Conservation (phyloP, 2,113 vertebrate species). For the Formicarius rufipectus region DNA sequence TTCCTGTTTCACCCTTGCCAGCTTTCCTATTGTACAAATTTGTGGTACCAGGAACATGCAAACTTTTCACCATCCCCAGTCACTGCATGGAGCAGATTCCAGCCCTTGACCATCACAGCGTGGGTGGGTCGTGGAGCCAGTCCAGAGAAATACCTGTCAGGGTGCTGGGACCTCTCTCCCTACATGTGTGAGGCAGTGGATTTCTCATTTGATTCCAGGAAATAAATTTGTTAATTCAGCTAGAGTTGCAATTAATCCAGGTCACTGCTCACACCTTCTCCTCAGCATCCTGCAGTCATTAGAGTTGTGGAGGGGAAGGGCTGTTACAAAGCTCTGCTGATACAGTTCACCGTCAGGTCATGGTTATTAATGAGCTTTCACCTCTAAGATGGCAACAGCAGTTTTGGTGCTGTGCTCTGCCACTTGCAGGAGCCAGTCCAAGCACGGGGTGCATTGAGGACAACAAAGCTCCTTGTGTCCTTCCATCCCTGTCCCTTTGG, state of each 20-base stretch:
- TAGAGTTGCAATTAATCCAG: constrained; percentile 52
- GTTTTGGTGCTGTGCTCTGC: background rate
- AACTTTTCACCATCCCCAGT: background rate
- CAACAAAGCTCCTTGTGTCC: constrained; percentile 6
- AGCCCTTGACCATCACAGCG: background rate
- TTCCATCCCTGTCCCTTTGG: background rate
- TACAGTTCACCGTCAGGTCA: constrained; percentile 62
- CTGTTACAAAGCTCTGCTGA: background rate
- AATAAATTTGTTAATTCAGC: constrained; percentile 45
- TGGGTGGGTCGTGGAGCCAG: background rate
- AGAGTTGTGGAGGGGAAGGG: constrained; percentile 28
- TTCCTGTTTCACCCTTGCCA: background rate
- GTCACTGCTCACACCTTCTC: constrained; percentile 51
- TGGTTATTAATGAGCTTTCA: constrained; percentile 52
- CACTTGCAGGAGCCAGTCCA: background rate
- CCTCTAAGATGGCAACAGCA: constrained; percentile 39
- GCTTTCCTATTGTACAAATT: background rate
- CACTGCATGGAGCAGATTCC: background rate
- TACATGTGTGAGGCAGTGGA: background rate
- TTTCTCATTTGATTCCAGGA: background rate
- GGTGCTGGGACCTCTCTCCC: background rate
- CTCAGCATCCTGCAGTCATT: constrained; percentile 26
- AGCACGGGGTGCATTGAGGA: background rate
- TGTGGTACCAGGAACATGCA: background rate
- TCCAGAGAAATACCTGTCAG: background rate